Evolutionary conservation across 37 sponge, comb jelly and placozoan species (phyloP), one percentile per base, ranked within the genome.

Genomic region (Eunapius fragilis): DNA sequence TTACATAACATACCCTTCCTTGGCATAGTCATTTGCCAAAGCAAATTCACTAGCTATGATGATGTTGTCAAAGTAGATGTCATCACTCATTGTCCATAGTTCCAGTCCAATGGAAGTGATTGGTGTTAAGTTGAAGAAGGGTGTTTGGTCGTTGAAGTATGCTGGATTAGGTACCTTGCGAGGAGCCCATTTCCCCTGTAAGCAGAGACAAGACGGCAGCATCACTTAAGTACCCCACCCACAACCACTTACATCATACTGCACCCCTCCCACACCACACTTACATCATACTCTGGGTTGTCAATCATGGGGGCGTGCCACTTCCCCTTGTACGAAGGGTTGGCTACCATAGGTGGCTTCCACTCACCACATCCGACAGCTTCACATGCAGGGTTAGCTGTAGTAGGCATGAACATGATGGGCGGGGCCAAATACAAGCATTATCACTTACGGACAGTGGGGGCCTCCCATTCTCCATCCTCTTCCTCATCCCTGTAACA

Each of bases 401-500:
- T 25, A n/a, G n/a, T n/a, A n/a, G n/a, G n/a, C n/a, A n/a, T n/a
- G n/a, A n/a, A n/a, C n/a, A n/a, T n/a, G n/a, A n/a, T n/a, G n/a
- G n/a, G n/a, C n/a, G n/a, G n/a, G n/a, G n/a, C n/a, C n/a, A n/a
- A n/a, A n/a, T n/a, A n/a, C n/a, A 58, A 58, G 35, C 28, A 7
- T 1, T 70, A 26, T 32, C 27, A 89, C 91, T 76, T 76, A 96
- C 97, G 70, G 25, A 99, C 93, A 69, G 80, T 81, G 32, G 99
- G 98, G 22, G 99, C 83, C 79, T 99, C 99, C 96, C 96, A 99
- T n/a, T 93, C 97, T 71, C 99, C 99, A 88, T 99, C 99, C 83
- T 93, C 94, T 37, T 99, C 99, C 41, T 93, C 98, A 82, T 99
- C 99, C 98, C 97, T 96, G 27, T 36, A 48, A 37, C 35, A 37